Base-by-base conservation (phyloP, 1,140 invertebrate genomes). In the Sesamia nonagrioides region DNA sequence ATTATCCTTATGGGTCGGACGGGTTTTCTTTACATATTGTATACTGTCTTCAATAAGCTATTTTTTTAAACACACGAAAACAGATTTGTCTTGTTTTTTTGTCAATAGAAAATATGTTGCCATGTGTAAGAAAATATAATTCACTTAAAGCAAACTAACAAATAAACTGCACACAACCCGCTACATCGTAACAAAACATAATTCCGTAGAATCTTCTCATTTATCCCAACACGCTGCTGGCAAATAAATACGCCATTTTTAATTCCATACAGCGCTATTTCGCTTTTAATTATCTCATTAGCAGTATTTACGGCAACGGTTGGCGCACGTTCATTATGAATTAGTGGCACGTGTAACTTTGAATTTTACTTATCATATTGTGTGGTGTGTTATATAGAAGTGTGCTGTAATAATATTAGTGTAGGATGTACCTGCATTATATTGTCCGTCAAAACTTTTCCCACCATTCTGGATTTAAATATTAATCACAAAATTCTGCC, bases 211-310 rank as follows among this genome's bases (percentile, higher is more conserved):
- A 69, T 45, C 42, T 42, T 33, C 42, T 69, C 66, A 69, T 69
- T 50, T 69, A 50, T 69, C 66, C 17, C 66, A 15, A 69, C 66
- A 69, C 66, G 66, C 66, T 21, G 9, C 11, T n/a, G 66, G 66
- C 66, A 50, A 48, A 69, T 69, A 48, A 69, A 69, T 69, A 69
- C 42, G 66, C 40, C 66, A 50, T 69, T 69, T 69, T 69, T 69
- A 69, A 69, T 69, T 69, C 66, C 66, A 69, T 50, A 50, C 66
- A 48, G 45, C 66, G 66, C 66, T 69, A 50, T 69, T 66, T 69
- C 37, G 66, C 66, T 69, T 69, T 69, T 69, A 69, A 69, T 69
- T 69, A 69, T 48, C 66, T 69, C 66, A 69, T 69, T 69, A 69
- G 66, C 21, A 69, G 66, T 69, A 69, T 69, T 69, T 69, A 69